A percentile compares a stretch with the other conserved stretches of the same genome.
Evolutionary conservation across 2,888 invertebrate genomes (phyloP).

Genomic region (Thymelicus sylvestris): DNA sequence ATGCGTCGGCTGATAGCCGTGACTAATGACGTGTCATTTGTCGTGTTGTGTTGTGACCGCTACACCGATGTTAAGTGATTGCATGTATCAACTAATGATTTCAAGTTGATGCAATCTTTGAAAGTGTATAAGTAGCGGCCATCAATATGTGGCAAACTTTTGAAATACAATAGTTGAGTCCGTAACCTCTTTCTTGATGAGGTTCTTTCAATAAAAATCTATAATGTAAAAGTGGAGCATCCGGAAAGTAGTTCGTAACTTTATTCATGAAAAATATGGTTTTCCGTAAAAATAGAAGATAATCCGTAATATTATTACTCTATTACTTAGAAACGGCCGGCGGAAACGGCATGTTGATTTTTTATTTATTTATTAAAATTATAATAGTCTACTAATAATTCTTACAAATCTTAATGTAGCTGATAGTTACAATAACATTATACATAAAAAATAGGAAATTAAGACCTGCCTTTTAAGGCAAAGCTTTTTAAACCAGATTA

Average conservation of each 20-base stretch:
- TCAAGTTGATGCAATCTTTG: conserved; percentile 28
- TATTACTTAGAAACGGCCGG: too few species aligned
- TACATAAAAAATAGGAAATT: too few species aligned
- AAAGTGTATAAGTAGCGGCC: conserved; percentile 1
- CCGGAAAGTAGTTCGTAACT: background rate
- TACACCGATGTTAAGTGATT: conserved; percentile 27
- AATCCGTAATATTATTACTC: too few species aligned
- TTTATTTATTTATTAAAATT: too few species aligned
- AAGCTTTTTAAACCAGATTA: too few species aligned
- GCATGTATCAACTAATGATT: conserved; percentile 11
- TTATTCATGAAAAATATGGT: background rate
- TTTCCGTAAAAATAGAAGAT: background rate
- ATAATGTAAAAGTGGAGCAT: conserved; percentile 1
- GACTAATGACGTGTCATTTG: conserved; percentile 65
- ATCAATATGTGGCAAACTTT: conserved; percentile 3
- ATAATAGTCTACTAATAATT: too few species aligned
- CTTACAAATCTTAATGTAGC: too few species aligned
- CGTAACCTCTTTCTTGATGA: background rate
- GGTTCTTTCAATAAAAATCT: background rate
- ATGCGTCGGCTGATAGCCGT: conserved; percentile 55
- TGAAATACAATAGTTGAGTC: conserved; percentile 16
- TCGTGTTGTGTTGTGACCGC: conserved; percentile 25
- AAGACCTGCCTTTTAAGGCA: too few species aligned
- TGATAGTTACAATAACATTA: too few species aligned
- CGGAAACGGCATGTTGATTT: too few species aligned